These are phyloP conservation scores for Loxodonta africana DNA, from an alignment of 2,113 vertebrate species.

Conservation along the genomic window DNA sequence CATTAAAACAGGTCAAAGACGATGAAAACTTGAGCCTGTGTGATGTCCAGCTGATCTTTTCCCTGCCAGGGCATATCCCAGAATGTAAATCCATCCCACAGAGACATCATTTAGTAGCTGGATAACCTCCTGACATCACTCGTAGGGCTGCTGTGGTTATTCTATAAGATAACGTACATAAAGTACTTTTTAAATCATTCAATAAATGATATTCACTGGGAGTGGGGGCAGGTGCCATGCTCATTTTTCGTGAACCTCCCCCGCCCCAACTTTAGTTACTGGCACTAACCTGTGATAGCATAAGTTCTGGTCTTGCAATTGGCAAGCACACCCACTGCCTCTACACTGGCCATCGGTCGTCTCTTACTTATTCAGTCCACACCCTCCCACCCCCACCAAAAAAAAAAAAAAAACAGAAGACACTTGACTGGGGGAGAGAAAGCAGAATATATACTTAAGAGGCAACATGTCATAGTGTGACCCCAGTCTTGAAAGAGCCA, in stretches of 20 bases:
- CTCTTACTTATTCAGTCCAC: neutral
- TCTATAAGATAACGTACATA: neutral
- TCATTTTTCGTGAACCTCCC: neutral
- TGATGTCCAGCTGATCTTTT: neutral
- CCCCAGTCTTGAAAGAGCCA: neutral
- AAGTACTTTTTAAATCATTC: neutral
- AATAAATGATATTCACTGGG: neutral
- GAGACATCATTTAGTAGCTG: neutral
- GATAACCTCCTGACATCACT: neutral
- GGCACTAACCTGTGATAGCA: fast-evolving
- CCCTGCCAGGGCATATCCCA: neutral
- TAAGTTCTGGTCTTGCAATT: no score
- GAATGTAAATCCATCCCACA: neutral
- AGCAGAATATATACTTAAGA: neutral
- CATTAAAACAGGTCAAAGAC: slow-evolving; percentile 19
- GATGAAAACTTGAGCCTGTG: neutral
- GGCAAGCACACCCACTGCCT: no score
- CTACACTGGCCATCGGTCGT: neutral
- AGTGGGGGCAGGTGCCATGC: neutral
- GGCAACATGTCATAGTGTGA: fast-evolving
- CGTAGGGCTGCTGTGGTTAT: neutral
- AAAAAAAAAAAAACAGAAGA: no score
- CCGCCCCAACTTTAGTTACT: neutral
- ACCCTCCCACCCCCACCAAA: neutral
- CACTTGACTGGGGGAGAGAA: neutral